A percentile compares a stretch with the other conserved stretches of the same genome.
These are phyloP conservation scores for Cathartes aura DNA, from an alignment of 2,113 vertebrate genomes.

Conservation along the genomic window DNA sequence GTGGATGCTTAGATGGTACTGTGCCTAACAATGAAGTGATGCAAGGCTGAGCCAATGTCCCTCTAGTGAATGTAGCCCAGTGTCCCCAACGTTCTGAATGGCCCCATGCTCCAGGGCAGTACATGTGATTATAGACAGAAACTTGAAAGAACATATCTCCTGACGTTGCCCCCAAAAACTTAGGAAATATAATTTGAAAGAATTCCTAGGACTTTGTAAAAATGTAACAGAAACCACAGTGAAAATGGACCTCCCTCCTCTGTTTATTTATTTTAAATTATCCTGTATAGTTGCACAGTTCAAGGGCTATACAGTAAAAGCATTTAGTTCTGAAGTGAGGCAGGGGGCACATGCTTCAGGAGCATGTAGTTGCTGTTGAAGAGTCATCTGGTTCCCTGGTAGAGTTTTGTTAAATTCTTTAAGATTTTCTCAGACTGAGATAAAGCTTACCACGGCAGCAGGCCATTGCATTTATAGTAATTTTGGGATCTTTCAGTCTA, in stretches of 20 bases:
- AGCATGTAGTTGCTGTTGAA: not conserved
- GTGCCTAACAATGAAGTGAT: not conserved
- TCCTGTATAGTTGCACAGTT: not conserved
- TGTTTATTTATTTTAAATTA: not conserved
- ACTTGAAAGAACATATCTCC: not conserved
- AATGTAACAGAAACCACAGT: not conserved
- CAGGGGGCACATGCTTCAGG: fast-evolving
- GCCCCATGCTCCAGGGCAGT: not conserved
- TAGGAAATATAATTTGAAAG: not conserved
- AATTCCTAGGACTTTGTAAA: not conserved
- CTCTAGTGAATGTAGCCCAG: not conserved
- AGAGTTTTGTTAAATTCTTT: not conserved
- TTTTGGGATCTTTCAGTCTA: not conserved
- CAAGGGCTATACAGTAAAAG: not conserved
- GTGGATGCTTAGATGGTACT: not conserved
- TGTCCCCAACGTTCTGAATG: not conserved
- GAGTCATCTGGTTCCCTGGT: not conserved
- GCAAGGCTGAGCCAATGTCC: not conserved
- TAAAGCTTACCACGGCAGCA: not conserved
- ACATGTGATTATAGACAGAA: not conserved
- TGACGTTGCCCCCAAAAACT: not conserved
- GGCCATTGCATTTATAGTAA: not conserved
- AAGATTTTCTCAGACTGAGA: not conserved
- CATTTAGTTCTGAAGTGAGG: not conserved
- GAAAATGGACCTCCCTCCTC: not conserved